phyloP scores from a whole-genome alignment of 2,113 vertebrate species.

The Sylvicapra grimmia region DNA sequence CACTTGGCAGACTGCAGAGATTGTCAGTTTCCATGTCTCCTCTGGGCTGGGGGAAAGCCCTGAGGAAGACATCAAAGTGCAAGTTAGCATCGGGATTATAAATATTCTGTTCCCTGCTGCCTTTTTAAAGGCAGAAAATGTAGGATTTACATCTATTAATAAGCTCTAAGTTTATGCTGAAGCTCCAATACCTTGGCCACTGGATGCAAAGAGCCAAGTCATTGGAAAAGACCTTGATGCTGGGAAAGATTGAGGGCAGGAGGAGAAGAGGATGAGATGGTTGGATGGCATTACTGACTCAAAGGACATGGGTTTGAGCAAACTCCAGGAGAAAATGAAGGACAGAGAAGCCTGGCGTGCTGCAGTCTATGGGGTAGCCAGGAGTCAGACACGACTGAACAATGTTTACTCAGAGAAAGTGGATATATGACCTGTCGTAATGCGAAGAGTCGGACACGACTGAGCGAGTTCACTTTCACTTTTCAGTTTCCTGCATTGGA shows the following conservation, averaged over 20 bases:
- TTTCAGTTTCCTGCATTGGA: no score
- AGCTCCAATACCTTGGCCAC: neutral
- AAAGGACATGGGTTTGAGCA: neutral
- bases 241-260: neutral
- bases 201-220: neutral
- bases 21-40: constrained; percentile 41
- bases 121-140: constrained; percentile 37
- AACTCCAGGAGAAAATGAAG: neutral
- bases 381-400: neutral
- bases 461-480: no score
- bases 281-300: neutral
- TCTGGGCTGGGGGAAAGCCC: constrained; percentile 56
- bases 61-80: constrained; percentile 69
- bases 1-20: constrained; percentile 28
- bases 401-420: constrained; percentile 5
- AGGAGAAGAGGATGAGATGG: neutral
- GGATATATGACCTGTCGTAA: neutral
- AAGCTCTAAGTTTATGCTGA: constrained; percentile 32
- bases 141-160: constrained; percentile 59
- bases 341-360: neutral
- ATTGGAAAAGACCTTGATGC: neutral
- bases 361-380: neutral
- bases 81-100: constrained; percentile 52
- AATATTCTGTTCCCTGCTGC: constrained; percentile 68
- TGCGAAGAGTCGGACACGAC: neutral